Conservation (phyloP, 2,113 vertebrate genomes). For the Marcusenius ussheri region DNA sequence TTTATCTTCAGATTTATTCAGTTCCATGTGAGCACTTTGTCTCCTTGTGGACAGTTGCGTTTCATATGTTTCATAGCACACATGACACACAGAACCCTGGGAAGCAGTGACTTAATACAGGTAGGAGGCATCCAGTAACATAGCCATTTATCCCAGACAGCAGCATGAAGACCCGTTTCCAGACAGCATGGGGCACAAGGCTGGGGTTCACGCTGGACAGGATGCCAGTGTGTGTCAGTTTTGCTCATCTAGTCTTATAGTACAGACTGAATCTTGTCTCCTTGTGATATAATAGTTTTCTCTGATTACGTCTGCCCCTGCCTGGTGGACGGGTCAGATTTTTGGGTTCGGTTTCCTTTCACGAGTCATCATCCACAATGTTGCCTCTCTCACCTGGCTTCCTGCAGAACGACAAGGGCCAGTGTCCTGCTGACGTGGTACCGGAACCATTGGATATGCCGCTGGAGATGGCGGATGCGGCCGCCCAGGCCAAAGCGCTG, state of each 20-base stretch:
- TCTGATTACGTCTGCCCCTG: not conserved
- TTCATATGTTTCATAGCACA: not conserved
- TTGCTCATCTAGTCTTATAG: not conserved
- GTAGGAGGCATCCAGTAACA: not conserved
- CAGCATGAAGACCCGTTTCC: not conserved
- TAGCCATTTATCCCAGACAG: not conserved
- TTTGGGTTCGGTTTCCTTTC: not conserved
- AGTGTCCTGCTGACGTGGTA: constrained; percentile 81
- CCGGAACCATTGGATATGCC: constrained; percentile 91
- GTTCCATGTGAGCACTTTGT: not conserved
- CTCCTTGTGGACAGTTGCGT: not conserved
- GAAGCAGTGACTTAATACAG: not conserved
- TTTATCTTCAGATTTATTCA: not conserved
- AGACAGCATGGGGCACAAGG: not conserved
- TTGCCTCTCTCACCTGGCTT: not conserved
- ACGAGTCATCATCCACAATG: not conserved
- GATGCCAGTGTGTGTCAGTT: not conserved
- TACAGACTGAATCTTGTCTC: not conserved
- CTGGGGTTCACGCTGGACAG: not conserved
- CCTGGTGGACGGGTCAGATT: not conserved
- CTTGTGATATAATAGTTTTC: not conserved
- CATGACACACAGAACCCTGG: not conserved
- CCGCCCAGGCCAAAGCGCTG: constrained; percentile 80
- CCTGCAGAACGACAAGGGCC: constrained; percentile 82
- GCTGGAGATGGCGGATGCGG: constrained; percentile 86